Percentiles rank a stretch among this genome's conserved stretches.
These are phyloP conservation scores for Pyrrhia umbra DNA, from an alignment of 2,888 invertebrate species.

Conservation along the genomic window DNA sequence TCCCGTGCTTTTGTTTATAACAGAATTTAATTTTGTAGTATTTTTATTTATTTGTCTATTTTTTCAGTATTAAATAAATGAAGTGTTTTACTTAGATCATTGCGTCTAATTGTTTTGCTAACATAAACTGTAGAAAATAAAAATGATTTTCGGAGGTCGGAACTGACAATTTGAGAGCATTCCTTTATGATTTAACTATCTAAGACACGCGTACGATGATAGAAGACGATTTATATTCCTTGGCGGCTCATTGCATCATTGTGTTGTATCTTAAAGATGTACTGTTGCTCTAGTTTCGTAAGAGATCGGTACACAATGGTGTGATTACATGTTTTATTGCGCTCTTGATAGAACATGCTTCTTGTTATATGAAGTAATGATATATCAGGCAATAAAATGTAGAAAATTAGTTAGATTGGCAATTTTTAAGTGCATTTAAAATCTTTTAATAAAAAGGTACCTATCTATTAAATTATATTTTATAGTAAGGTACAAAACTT, in stretches of 20 bases:
- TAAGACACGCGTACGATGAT: not conserved
- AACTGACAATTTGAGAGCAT: too few relatives aligned
- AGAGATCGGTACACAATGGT: slow-evolving; percentile 59
- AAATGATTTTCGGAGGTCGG: too few relatives aligned
- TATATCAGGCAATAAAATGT: slow-evolving; percentile 18
- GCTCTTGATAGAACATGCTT: slow-evolving; percentile 18
- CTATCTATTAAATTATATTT: too few relatives aligned
- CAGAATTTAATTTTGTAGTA: not conserved
- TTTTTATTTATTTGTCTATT: not conserved
- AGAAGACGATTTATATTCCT: slow-evolving; percentile 25
- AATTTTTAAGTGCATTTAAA: slow-evolving; percentile 3
- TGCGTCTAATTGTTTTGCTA: not conserved
- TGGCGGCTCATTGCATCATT: slow-evolving; percentile 41
- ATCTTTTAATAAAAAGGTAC: too few relatives aligned
- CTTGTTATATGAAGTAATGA: slow-evolving; percentile 10
- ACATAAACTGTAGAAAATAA: too few relatives aligned
- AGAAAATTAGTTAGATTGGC: not conserved
- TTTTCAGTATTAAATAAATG: not conserved
- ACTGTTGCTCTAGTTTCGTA: slow-evolving; percentile 65
- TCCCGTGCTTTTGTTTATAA: not conserved
- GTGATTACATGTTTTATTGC: slow-evolving; percentile 40
- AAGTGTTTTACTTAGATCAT: not conserved
- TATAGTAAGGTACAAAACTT: too few relatives aligned
- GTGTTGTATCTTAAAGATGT: slow-evolving; percentile 26
- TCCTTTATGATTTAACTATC: not conserved